A percentile compares a stretch with the other conserved stretches of the same genome.
These are phyloP conservation scores for Pentalonia nigronervosa DNA, from an alignment of 1,140 invertebrate genomes.

Conservation along the genomic window DNA sequence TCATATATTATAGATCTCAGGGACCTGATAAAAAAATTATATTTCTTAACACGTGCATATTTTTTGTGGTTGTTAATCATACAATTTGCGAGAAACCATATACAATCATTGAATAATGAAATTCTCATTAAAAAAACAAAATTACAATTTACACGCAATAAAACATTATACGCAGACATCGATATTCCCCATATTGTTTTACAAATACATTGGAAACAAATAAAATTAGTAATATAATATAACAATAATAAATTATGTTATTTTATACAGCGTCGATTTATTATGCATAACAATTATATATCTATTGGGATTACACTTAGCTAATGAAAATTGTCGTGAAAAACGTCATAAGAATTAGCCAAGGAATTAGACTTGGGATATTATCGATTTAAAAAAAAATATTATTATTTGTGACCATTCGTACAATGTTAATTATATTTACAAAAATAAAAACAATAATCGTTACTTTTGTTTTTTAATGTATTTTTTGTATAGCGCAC, in stretches of 20 bases:
- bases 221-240: background rate
- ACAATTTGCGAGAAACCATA: background rate
- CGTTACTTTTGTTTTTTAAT: background rate
- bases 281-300: background rate
- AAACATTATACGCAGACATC: background rate
- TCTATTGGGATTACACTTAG: background rate
- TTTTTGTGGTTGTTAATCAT: background rate
- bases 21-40: background rate
- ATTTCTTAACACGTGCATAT: background rate
- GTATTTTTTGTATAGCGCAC: background rate
- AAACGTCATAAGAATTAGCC: background rate
- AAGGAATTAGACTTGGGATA: background rate
- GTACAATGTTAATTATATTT: background rate
- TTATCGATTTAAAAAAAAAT: background rate
- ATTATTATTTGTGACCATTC: background rate
- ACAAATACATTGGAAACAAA: background rate
- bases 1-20: background rate
- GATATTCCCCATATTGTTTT: background rate
- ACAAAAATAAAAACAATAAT: background rate
- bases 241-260: background rate
- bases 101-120: background rate
- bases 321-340: background rate
- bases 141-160: background rate
- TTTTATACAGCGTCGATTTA: background rate
- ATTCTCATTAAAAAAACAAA: background rate